Conservation (phyloP, 2,888 invertebrate species). For the Mesoligia furuncula region DNA sequence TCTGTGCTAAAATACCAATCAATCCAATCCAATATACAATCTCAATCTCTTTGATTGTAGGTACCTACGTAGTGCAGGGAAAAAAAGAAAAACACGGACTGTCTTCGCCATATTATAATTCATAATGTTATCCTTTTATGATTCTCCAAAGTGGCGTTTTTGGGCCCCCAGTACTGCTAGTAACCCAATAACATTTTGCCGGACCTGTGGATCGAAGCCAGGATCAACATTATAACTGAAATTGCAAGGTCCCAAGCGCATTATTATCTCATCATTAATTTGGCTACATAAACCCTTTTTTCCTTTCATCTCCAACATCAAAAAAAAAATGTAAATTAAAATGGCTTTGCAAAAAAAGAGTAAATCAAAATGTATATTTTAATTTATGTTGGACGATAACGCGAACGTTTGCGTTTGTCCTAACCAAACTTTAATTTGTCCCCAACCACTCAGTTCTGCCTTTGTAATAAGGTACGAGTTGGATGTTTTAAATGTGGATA, state of each 20-base stretch:
- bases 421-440: slow-evolving; percentile 66
- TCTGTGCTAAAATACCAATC: too few species aligned
- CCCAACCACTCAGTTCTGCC: slow-evolving; percentile 44
- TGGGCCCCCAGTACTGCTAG: too few species aligned
- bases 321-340: slow-evolving; percentile 54
- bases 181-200: neutral
- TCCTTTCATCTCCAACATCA: slow-evolving; percentile 41
- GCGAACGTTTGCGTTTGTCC: slow-evolving; percentile 49
- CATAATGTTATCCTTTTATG: too few species aligned
- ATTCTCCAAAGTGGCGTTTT: too few species aligned
- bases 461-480: slow-evolving; percentile 52
- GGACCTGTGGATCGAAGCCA: neutral
- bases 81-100: too few species aligned
- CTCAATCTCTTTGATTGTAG: too few species aligned
- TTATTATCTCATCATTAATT: neutral
- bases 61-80: too few species aligned
- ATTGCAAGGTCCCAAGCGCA: neutral
- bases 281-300: neutral
- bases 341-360: slow-evolving; percentile 39
- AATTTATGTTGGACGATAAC: slow-evolving; percentile 27
- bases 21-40: too few species aligned
- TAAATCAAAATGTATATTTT: slow-evolving; percentile 55
- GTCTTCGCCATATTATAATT: too few species aligned
- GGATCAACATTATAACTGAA: neutral
- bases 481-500: slow-evolving; percentile 43